phyloP scores from a whole-genome alignment of 2,797 vertebrate species.

The Apogon talboti region DNA sequence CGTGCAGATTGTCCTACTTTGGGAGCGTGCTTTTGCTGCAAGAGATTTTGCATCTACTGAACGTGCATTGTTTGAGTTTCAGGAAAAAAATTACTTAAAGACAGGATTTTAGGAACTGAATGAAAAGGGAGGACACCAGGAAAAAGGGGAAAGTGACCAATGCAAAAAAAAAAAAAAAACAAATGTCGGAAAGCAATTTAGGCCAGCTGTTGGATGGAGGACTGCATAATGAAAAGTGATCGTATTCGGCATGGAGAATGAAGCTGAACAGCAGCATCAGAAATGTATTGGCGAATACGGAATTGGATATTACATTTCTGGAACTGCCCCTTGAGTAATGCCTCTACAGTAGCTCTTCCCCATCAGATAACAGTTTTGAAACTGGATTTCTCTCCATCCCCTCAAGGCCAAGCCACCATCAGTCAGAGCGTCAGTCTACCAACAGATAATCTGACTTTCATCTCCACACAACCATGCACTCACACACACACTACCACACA shows the following conservation, averaged over 20 bases:
- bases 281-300: conserved; percentile 63
- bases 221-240: conserved; percentile 72
- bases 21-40: background rate
- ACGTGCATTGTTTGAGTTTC: conserved; percentile 20
- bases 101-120: conserved; percentile 33
- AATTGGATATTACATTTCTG: conserved; percentile 70
- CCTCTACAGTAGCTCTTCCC: conserved; percentile 36
- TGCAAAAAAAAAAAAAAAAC: conserved; percentile 18
- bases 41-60: conserved; percentile 15
- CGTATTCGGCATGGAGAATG: conserved; percentile 70
- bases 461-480: conserved; percentile 41
- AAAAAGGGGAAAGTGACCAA: conserved; percentile 35
- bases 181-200: conserved; percentile 21
- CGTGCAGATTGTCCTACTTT: background rate
- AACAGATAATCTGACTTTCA: conserved; percentile 57
- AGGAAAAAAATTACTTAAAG: conserved; percentile 25
- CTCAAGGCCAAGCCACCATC: conserved; percentile 41
- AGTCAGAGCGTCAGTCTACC: conserved; percentile 54
- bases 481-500: conserved; percentile 27
- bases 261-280: conserved; percentile 48
- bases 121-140: conserved; percentile 26
- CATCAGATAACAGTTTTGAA: conserved; percentile 65
- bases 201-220: conserved; percentile 60
- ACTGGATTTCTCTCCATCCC: conserved; percentile 45
- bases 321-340: conserved; percentile 63